These are phyloP conservation scores for Trichonephila inaurata DNA, from an alignment of 1,140 invertebrate genomes.

Conservation along the genomic window DNA sequence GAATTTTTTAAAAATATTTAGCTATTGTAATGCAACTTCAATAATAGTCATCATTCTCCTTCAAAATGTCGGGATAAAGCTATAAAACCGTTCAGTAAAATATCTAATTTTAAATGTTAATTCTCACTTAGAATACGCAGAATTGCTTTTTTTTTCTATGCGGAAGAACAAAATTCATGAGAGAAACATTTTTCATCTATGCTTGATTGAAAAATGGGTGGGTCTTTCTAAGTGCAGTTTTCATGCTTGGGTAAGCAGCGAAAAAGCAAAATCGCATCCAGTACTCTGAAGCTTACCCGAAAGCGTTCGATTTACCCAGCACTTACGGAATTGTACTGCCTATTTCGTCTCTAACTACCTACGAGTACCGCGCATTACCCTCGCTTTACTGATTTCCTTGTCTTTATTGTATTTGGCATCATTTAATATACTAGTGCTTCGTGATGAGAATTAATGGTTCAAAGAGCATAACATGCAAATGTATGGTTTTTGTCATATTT, in stretches of 20 bases:
- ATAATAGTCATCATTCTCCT: background rate
- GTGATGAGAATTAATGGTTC: background rate
- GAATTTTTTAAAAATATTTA: no score
- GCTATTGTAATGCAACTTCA: no score
- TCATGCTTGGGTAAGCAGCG: slow-evolving; percentile 12
- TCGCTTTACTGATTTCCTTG: background rate
- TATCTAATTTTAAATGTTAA: background rate
- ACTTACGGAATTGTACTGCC: slow-evolving; percentile 7
- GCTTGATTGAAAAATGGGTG: slow-evolving; percentile 49
- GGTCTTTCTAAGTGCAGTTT: background rate
- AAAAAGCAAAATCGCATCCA: background rate
- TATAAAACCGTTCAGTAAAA: background rate
- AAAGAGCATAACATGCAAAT: slow-evolving; percentile 5
- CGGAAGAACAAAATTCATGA: background rate
- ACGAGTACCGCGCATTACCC: background rate
- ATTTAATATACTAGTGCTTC: background rate
- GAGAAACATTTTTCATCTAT: slow-evolving; percentile 12
- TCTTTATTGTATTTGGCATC: slow-evolving; percentile 1
- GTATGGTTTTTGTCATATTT: background rate
- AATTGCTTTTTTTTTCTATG: background rate
- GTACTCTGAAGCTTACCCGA: background rate
- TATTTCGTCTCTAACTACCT: background rate
- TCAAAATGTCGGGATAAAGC: background rate
- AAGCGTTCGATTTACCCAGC: background rate
- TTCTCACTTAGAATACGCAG: background rate